phyloP scores from a whole-genome alignment of 2,113 vertebrate genomes.

The Scomber colias region DNA sequence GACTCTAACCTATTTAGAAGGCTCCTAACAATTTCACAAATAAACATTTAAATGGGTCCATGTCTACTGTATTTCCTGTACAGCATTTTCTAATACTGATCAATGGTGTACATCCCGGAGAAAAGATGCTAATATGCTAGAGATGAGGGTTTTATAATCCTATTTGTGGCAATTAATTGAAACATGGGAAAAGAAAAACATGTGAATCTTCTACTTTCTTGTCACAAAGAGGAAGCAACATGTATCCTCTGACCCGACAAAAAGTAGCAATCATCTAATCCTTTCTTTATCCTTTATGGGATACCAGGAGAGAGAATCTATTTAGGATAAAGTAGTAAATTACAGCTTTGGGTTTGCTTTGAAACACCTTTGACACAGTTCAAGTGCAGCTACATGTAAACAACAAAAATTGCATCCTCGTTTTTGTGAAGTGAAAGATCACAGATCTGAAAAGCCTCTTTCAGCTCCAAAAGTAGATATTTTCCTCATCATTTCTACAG shows the following conservation, averaged over 20 bases:
- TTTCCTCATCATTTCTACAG: no score
- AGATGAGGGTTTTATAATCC: neutral
- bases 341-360: neutral
- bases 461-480: neutral
- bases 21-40: slow-evolving; percentile 17
- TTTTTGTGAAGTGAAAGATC: neutral
- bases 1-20: slow-evolving; percentile 36
- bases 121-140: neutral
- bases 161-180: neutral
- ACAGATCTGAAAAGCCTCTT: neutral
- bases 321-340: slow-evolving; percentile 2
- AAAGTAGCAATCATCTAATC: slow-evolving; percentile 23
- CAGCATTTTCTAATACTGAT: neutral
- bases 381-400: neutral
- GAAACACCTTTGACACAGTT: neutral
- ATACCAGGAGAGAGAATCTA: slow-evolving; percentile 20
- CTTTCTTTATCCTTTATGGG: slow-evolving; percentile 32
- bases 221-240: neutral
- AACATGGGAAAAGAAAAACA: neutral
- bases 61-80: slow-evolving; percentile 37
- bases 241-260: slow-evolving; percentile 17
- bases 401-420: neutral
- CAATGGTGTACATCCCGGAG: neutral
- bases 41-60: slow-evolving; percentile 27
- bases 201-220: slow-evolving; percentile 2